phyloP scores from a whole-genome alignment of 2,797 vertebrate genomes.

The Poliocrania exsul region DNA sequence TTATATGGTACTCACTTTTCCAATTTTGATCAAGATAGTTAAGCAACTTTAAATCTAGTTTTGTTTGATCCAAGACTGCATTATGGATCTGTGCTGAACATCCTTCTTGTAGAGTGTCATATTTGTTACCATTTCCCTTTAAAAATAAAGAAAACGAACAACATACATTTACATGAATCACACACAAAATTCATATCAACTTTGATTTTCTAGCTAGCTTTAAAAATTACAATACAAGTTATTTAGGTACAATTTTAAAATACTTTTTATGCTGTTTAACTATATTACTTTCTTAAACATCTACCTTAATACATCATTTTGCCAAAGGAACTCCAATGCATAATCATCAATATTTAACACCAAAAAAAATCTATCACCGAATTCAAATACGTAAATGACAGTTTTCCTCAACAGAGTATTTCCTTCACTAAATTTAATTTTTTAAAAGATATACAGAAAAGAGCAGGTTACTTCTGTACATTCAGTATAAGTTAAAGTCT shows the following conservation, averaged over 20 bases:
- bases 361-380: background rate
- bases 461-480: background rate
- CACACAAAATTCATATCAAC: background rate
- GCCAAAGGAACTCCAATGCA: background rate
- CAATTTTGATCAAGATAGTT: constrained; percentile 92
- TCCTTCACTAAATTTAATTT: background rate
- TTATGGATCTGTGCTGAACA: constrained; percentile 89
- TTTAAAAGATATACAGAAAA: background rate
- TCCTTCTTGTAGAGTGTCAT: constrained; percentile 81
- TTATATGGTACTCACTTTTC: constrained; percentile 85
- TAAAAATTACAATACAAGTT: background rate
- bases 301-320: background rate
- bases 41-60: constrained; percentile 83
- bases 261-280: background rate
- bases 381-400: background rate
- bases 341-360: background rate
- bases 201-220: background rate
- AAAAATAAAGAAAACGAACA: background rate
- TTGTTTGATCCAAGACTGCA: constrained; percentile 86
- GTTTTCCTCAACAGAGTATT: background rate
- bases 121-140: constrained; percentile 79
- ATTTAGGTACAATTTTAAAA: background rate
- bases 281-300: background rate
- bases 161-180: background rate
- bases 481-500: background rate